Evolutionary conservation across 2,113 vertebrate genomes (phyloP).

Genomic region (Laticauda laticaudata): DNA sequence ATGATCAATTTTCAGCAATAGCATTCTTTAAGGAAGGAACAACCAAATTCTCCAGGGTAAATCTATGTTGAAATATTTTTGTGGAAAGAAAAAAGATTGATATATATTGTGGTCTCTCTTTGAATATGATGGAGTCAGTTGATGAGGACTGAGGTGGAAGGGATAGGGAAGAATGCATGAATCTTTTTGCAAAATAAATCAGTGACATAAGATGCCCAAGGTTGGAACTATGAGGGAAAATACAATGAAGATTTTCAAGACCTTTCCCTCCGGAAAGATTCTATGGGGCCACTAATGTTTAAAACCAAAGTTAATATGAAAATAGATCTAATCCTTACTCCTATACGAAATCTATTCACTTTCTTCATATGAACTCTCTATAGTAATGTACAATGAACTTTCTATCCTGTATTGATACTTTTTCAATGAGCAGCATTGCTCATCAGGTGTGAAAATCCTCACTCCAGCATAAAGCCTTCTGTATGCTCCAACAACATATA

Average conservation of each 20-base stretch:
- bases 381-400: background rate
- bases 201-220: background rate
- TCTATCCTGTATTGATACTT: background rate
- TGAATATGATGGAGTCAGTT: background rate
- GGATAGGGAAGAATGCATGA: background rate
- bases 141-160: background rate
- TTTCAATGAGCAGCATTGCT: background rate
- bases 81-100: background rate
- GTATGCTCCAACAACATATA: background rate
- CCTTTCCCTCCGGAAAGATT: background rate
- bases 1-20: background rate
- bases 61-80: background rate
- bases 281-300: background rate
- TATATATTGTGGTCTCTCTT: background rate
- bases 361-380: background rate
- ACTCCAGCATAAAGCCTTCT: background rate
- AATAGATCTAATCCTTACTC: background rate
- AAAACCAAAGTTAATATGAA: background rate
- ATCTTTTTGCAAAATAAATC: background rate
- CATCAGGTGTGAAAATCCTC: background rate
- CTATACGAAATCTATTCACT: background rate
- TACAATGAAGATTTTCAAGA: background rate
- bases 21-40: background rate
- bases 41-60: background rate
- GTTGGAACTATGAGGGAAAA: background rate